Base-by-base conservation (phyloP, 2,888 invertebrate genomes). In the Girardia tigrina region DNA sequence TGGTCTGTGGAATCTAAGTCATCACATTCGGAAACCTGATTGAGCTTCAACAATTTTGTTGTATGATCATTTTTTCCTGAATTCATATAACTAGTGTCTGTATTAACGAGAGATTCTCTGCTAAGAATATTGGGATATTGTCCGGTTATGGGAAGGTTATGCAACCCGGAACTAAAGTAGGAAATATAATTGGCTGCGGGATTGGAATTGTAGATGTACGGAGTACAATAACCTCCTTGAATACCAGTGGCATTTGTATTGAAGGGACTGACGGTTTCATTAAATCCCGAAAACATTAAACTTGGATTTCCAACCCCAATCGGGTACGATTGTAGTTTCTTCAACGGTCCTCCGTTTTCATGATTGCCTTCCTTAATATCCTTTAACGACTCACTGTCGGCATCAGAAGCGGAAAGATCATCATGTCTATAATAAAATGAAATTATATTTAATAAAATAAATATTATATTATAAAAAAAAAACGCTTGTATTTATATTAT, bases 221-320 rank as follows among this genome's bases (percentile, higher is more conserved):
- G 56, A 56, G 56, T 12, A 56, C 56, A 56, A 56, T 56, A 56
- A 8, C 56, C 56, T 6, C 56, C 56, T n/a, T 56, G 56, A 16
- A 56, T 56, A 23, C n/a, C 23, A 23, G 56, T n/a, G n/a, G 56
- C 56, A 56, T 4, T 56, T n/a, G 56, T 56, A n/a, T 23, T 56
- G 23, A 56, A 56, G 4, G 56, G 56, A 23, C 56, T 56, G 4
- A 56, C 56, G 4, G 56, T 12, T 56, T 56, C 56, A 56, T n/a
- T 56, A n/a, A 56, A 56, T 56, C 56, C 56, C 4, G 56, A 23
- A 56, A 56, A 56, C 56, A 56, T 56, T n/a, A 56, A 56, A 56
- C 56, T 56, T 56, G 56, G 56, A 56, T 56, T 56, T n/a, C 56
- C 56, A 56, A 56, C 56, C 23, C 56, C 56, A 56, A 56, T 56